Evolutionary conservation across 2,888 invertebrate genomes (phyloP), one percentile per base, ranked within the genome.

Genomic region (Ophioninae sp.): DNA sequence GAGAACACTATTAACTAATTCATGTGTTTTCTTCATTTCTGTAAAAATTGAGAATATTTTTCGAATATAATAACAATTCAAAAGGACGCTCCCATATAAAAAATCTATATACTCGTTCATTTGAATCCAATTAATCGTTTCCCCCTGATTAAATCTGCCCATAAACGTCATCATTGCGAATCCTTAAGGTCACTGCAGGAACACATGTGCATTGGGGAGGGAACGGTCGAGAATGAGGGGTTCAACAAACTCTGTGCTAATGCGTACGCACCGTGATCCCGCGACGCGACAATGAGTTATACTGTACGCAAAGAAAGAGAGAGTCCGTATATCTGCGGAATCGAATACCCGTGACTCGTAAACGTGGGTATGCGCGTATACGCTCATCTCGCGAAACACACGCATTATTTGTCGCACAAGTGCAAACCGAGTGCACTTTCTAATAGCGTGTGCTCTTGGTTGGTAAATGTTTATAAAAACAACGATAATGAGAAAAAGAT

Each of bases 281-380:
- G 63, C 81, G 81, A 81, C 79, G 79, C 72, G 41, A 69, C 67
- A 61, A 79, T 68, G 76, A 84, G 81, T 84, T 76, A 81, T 79
- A 81, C 81, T 76, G 78, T 79, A 73, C 81, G 73, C 72, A 76
- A 72, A 84, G 81, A 84, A 84, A 84, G 76, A 79, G 84, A 81
- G 76, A 84, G 84, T 84, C 68, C 68, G 51, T 39, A 74, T 61
- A 61, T 23, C 44, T 74, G 59, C 44, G 78, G 10, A 1, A 17
- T 64, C 44, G 51, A 51, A 23, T 56, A 51, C 10, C 6, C 23
- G 22, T 17, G 17, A 51, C 61, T 22, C 67, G n/a, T 22, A 67
- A 23, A 67, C 30, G 37, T 65, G 13, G 5, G 51, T 13, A 10
- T 51, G 51, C 51, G 37, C 8, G 37, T 78, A 72, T 76, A 69